Percentiles rank a stretch among this genome's conserved stretches.
phyloP scores from a whole-genome alignment of 2,888 invertebrate species.

The Rotaria magnacalcarata region DNA sequence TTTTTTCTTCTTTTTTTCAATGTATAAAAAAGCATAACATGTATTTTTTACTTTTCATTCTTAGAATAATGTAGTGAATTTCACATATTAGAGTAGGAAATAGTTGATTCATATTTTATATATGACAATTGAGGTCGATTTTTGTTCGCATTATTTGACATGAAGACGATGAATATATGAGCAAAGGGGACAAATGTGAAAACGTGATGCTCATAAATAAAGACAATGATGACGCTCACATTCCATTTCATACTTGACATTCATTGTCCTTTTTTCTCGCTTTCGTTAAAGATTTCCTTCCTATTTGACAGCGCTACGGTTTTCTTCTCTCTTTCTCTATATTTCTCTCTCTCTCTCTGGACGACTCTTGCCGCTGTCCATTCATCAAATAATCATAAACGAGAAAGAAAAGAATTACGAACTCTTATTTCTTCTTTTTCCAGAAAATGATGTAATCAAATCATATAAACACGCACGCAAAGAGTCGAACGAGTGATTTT shows the following conservation, averaged over 20 bases:
- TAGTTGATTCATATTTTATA: neutral
- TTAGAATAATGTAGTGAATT: neutral
- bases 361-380: neutral
- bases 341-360: neutral
- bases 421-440: neutral
- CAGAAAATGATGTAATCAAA: neutral
- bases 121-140: neutral
- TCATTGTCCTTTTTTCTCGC: neutral
- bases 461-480: neutral
- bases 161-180: neutral
- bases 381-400: constrained; percentile 8
- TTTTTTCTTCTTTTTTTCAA: neutral
- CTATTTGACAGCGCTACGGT: neutral
- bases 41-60: neutral
- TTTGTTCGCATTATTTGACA: neutral
- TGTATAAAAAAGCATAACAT: neutral
- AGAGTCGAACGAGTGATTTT: neutral
- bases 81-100: neutral
- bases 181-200: neutral
- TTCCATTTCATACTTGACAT: constrained; percentile 22
- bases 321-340: neutral
- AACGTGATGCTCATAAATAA: neutral
- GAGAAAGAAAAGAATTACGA: neutral
- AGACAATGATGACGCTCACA: neutral
- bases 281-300: constrained; percentile 14